A percentile compares a stretch with the other conserved stretches of the same genome.
Evolutionary conservation across 2,113 vertebrate genomes (phyloP).

Genomic region (Tiliqua scincoides): DNA sequence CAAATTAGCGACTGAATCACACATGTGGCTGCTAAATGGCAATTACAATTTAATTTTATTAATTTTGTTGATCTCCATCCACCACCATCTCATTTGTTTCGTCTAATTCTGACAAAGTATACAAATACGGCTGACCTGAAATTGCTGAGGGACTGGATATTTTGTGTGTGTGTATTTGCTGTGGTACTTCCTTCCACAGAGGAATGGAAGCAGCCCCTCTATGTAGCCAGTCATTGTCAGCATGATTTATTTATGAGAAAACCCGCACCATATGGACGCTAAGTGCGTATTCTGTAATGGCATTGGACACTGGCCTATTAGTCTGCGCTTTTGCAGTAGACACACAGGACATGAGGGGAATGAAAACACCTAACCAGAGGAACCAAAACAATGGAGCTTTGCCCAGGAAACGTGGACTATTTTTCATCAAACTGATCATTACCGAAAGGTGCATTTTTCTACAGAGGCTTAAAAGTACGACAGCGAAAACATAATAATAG

Average conservation of each 20-base stretch:
- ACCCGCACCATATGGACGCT: conserved; percentile 46
- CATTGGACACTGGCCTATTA: conserved; percentile 45
- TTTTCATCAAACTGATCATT: conserved; percentile 37
- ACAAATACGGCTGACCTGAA: conserved; percentile 8
- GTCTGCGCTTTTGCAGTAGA: conserved; percentile 48
- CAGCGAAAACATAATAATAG: conserved; percentile 54
- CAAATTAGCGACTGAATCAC: conserved; percentile 52
- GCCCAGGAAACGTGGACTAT: conserved; percentile 43
- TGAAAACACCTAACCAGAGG: conserved; percentile 40
- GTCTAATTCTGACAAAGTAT: not conserved
- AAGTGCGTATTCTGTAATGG: conserved; percentile 29
- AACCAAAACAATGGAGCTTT: conserved; percentile 30
- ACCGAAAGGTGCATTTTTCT: conserved; percentile 45
- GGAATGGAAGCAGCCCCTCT: conserved; percentile 23
- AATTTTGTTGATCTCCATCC: conserved; percentile 44
- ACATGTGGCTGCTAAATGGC: conserved; percentile 41
- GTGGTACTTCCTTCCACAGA: not conserved
- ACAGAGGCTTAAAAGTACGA: conserved; percentile 24
- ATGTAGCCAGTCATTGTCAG: conserved; percentile 29
- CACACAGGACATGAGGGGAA: conserved; percentile 46
- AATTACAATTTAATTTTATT: conserved; percentile 66
- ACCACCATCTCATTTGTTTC: conserved; percentile 25
- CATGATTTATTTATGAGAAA: conserved; percentile 61
- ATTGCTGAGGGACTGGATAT: not conserved
- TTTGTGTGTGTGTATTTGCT: not conserved